Conservation (phyloP, 2,888 invertebrate species). For the Alloscopus bannaensis region DNA sequence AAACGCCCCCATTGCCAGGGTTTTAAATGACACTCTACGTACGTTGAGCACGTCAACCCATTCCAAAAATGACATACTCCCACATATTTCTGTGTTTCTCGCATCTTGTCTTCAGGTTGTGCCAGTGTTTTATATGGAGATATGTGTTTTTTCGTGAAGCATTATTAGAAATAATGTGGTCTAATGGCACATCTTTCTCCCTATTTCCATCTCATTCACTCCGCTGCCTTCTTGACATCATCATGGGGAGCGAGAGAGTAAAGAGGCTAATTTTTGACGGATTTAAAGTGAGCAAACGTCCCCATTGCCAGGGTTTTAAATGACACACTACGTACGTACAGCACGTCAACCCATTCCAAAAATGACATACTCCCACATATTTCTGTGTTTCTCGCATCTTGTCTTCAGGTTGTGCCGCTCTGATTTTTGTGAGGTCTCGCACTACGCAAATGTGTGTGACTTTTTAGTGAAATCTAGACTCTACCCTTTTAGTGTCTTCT, state of each 20-base stretch:
- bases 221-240: constrained; percentile 28
- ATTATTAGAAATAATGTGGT: constrained; percentile 55
- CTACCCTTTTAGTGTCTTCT: background rate
- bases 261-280: constrained; percentile 59
- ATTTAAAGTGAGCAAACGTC: constrained; percentile 52
- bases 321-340: background rate
- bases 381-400: too few relatives aligned
- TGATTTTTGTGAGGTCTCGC: too few relatives aligned
- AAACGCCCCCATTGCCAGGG: constrained; percentile 31
- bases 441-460: too few relatives aligned
- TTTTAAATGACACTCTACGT: constrained; percentile 8
- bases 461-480: constrained; percentile 24
- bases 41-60: constrained; percentile 27
- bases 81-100: too few relatives aligned
- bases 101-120: too few relatives aligned
- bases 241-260: constrained; percentile 35
- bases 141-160: constrained; percentile 11
- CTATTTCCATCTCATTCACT: constrained; percentile 33
- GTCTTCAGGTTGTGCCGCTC: too few relatives aligned
- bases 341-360: constrained; percentile 37
- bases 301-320: constrained; percentile 29
- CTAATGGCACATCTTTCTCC: constrained; percentile 55
- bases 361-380: constrained; percentile 8
- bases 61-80: constrained; percentile 25
- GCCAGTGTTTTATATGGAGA: too few relatives aligned